Evolutionary conservation across 2,113 vertebrate species (phyloP).

Genomic region (Melanotaenia duboulayi): DNA sequence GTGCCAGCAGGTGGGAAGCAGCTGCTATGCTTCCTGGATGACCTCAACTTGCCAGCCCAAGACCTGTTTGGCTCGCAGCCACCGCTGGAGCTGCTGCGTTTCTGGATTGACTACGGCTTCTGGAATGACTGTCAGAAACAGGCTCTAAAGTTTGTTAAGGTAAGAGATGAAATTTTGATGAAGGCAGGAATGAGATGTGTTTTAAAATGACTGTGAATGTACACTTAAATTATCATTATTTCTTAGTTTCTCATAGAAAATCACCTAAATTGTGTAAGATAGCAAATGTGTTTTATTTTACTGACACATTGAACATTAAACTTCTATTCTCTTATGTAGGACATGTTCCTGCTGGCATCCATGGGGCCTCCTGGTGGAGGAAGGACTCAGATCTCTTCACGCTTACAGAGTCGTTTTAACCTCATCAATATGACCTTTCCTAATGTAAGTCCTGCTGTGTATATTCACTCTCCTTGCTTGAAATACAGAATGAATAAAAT

Average conservation of each 20-base stretch:
- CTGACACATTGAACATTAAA: fast-evolving
- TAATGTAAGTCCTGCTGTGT: slow-evolving; percentile 78
- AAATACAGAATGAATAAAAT: neutral
- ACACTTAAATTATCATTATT: neutral
- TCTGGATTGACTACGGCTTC: slow-evolving; percentile 92
- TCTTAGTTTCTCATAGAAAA: too few relatives aligned
- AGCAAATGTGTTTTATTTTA: neutral
- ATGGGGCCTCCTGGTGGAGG: slow-evolving; percentile 93
- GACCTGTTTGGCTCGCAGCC: slow-evolving; percentile 91
- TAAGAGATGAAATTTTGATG: slow-evolving; percentile 63
- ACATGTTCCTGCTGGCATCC: slow-evolving; percentile 89
- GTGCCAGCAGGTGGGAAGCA: slow-evolving; percentile 87
- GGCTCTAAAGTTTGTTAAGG: slow-evolving; percentile 86
- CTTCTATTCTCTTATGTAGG: slow-evolving; percentile 70
- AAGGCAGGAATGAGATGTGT: neutral
- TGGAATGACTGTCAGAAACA: slow-evolving; percentile 91
- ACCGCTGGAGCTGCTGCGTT: slow-evolving; percentile 88
- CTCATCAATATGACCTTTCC: slow-evolving; percentile 94
- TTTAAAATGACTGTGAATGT: too few relatives aligned
- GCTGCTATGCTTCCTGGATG: slow-evolving; percentile 89
- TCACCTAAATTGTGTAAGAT: neutral
- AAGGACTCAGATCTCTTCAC: slow-evolving; percentile 85
- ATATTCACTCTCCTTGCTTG: neutral
- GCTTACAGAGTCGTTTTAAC: slow-evolving; percentile 91
- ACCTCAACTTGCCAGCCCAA: slow-evolving; percentile 90